These are phyloP conservation scores for Cephus pulcher DNA, from an alignment of 2,888 invertebrate species.

Conservation along the genomic window DNA sequence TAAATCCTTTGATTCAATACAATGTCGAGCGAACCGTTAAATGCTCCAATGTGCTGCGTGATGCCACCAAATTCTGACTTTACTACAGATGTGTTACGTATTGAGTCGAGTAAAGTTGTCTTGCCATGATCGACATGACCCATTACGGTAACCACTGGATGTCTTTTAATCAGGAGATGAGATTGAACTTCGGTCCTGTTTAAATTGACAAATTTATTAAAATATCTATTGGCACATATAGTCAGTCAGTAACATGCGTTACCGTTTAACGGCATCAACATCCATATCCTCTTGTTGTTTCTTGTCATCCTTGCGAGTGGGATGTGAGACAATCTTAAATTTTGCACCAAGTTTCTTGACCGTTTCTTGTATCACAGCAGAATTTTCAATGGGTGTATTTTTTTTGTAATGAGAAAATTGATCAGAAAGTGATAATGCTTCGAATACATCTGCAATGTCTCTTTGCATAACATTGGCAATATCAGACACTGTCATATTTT, in stretches of 20 bases:
- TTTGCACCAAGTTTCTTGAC: slow-evolving; percentile 77
- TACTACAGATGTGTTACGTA: slow-evolving; percentile 88
- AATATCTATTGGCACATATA: slow-evolving; percentile 5
- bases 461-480: slow-evolving; percentile 75
- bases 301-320: slow-evolving; percentile 61
- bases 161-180: slow-evolving; percentile 77
- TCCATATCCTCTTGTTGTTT: slow-evolving; percentile 62
- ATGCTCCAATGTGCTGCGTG: slow-evolving; percentile 99
- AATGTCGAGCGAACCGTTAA: slow-evolving; percentile 73
- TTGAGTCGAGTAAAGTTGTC: slow-evolving; percentile 92
- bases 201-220: not conserved
- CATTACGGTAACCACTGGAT: slow-evolving; percentile 98
- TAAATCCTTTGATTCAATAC: too few relatives aligned
- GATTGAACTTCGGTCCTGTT: slow-evolving; percentile 66
- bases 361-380: slow-evolving; percentile 75
- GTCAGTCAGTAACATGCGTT: slow-evolving; percentile 19
- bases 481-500: slow-evolving; percentile 83
- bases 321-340: slow-evolving; percentile 71
- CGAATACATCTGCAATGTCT: slow-evolving; percentile 77
- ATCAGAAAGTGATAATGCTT: slow-evolving; percentile 76
- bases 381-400: slow-evolving; percentile 73
- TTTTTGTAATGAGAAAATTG: slow-evolving; percentile 70
- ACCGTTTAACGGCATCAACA: slow-evolving; percentile 51
- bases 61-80: slow-evolving; percentile 97
- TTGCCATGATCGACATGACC: slow-evolving; percentile 99